phyloP scores from a whole-genome alignment of 2,888 invertebrate genomes.

The Spodoptera littoralis region DNA sequence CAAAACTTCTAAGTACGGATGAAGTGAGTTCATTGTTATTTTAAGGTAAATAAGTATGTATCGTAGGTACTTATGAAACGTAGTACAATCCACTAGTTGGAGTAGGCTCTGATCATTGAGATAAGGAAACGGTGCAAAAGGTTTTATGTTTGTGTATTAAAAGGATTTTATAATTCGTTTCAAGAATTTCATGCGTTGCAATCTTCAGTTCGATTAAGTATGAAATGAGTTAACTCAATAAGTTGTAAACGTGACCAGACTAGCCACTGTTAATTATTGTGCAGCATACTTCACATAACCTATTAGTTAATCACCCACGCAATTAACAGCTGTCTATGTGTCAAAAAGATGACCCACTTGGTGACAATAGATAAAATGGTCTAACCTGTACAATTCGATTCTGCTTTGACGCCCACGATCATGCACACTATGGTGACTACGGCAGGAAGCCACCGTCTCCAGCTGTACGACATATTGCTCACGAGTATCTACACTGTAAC shows the following conservation, averaged over 20 bases:
- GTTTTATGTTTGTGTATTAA: slow-evolving; percentile 39
- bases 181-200: slow-evolving; percentile 44
- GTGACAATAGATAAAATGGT: slow-evolving; percentile 62
- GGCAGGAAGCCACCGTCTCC: slow-evolving; percentile 64
- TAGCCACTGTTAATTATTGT: slow-evolving; percentile 33
- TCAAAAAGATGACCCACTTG: slow-evolving; percentile 57
- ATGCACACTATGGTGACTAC: slow-evolving; percentile 65
- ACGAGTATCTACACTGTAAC: slow-evolving; percentile 58
- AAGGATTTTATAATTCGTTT: slow-evolving; percentile 26
- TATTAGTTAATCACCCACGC: slow-evolving; percentile 48
- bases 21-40: slow-evolving; percentile 1
- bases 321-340: slow-evolving; percentile 45
- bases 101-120: slow-evolving; percentile 43
- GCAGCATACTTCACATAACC: slow-evolving; percentile 45
- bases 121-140: slow-evolving; percentile 50
- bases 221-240: slow-evolving; percentile 37
- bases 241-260: slow-evolving; percentile 32
- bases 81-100: slow-evolving; percentile 34
- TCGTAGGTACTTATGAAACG: slow-evolving; percentile 1
- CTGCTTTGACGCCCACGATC: slow-evolving; percentile 57
- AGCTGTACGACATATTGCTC: slow-evolving; percentile 71
- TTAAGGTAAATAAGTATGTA: slow-evolving; percentile 1
- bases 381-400: slow-evolving; percentile 72
- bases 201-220: slow-evolving; percentile 37
- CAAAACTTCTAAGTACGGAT: neutral